These are phyloP conservation scores for Drosophila tsacasi DNA, from an alignment of 1,140 invertebrate species.

Conservation along the genomic window DNA sequence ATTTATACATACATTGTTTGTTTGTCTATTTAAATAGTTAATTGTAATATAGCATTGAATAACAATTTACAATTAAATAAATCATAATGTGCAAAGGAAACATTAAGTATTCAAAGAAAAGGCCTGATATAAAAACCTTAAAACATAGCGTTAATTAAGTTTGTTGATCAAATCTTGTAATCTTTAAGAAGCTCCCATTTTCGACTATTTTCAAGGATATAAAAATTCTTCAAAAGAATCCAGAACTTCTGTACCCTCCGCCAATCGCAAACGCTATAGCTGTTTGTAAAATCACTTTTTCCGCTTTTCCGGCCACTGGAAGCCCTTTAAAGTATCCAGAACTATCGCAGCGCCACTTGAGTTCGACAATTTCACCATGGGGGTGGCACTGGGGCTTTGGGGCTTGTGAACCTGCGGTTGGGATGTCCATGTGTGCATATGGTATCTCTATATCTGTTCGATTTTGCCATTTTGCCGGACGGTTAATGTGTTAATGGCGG, in stretches of 20 bases:
- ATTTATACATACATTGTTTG: no score
- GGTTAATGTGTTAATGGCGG: conserved; percentile 40
- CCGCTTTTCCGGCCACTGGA: neutral
- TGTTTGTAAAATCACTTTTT: neutral
- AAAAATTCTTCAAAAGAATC: neutral
- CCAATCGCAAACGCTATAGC: neutral
- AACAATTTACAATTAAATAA: neutral
- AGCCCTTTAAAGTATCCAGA: conserved; percentile 37
- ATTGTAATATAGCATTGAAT: no score
- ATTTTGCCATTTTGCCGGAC: conserved; percentile 13
- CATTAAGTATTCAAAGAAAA: neutral
- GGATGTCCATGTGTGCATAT: conserved; percentile 16
- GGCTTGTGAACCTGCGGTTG: neutral
- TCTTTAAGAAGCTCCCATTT: neutral
- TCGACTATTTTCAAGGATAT: neutral
- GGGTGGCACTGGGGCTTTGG: conserved; percentile 35
- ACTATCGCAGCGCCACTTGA: conserved; percentile 13
- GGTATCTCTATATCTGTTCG: conserved; percentile 35
- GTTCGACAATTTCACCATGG: conserved; percentile 54
- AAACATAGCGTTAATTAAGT: neutral
- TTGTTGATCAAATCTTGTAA: neutral
- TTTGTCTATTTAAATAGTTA: no score
- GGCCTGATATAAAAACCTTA: neutral
- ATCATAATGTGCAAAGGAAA: neutral
- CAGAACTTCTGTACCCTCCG: neutral